Evolutionary conservation across 2,113 vertebrate species (phyloP).

Genomic region (Mohoua ochrocephala): DNA sequence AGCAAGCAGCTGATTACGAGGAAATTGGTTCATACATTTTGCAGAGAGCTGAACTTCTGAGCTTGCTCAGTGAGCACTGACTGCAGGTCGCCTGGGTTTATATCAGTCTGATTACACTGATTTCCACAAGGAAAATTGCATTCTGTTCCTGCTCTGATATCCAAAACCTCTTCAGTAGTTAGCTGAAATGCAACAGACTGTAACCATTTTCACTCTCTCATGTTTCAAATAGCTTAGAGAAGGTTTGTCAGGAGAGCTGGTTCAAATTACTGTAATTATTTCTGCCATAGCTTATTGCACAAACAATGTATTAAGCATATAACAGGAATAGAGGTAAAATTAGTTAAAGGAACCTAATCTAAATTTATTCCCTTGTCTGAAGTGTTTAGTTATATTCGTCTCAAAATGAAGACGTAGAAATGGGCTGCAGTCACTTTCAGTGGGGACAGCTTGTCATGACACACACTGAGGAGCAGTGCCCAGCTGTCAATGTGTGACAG

Average conservation of each 20-base stretch:
- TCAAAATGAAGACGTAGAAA: neutral
- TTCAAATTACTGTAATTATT: neutral
- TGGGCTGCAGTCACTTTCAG: neutral
- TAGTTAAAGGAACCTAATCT: neutral
- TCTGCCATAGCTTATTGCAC: neutral
- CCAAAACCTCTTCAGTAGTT: neutral
- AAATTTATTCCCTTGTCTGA: neutral
- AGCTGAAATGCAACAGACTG: neutral
- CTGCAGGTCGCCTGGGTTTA: neutral
- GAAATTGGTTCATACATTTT: neutral
- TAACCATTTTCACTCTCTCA: neutral
- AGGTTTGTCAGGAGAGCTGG: neutral
- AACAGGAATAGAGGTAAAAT: neutral
- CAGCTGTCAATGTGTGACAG: neutral
- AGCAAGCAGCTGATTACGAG: neutral
- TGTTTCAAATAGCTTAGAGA: neutral
- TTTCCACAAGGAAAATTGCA: neutral
- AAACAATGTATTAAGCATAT: neutral
- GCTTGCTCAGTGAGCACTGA: neutral
- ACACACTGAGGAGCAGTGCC: neutral
- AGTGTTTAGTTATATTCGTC: neutral
- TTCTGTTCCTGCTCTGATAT: neutral
- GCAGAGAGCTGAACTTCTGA: neutral
- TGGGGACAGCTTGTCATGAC: neutral
- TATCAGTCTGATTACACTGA: neutral